Base-by-base conservation (phyloP, 2,888 invertebrate species). In the Crematogaster levior region DNA sequence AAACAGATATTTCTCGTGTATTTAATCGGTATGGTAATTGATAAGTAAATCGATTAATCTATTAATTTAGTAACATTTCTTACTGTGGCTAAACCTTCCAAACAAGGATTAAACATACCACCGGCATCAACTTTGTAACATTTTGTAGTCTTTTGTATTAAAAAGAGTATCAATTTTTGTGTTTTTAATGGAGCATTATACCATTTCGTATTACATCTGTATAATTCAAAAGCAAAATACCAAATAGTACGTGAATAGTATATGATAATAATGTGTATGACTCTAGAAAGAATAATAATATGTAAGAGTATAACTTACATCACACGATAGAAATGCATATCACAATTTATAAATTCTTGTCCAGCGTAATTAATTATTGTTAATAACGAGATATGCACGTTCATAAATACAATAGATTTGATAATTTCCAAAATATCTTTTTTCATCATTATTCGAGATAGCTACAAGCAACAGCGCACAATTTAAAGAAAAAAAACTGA, bases 31-130 rank as follows among this genome's bases (percentile, higher is more conserved):
- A 65, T 4, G 9, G 7, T 37, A 1, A 24, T 37, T 61, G 7
- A 37, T 61, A 21, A 37, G 7, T 6, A 7, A 66, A 46, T 46
- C 0, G n/a, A 66, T 48, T 70, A 65, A 53, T 56, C 0, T 2
- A 15, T 61, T 24, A 24, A 48, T 40, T 27, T n/a, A 61, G 6
- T 15, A 60, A n/a, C 1, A 73, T 73, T 40, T 37, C 68, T 74
- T 81, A 83, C 81, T 60, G 61, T 51, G 3, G 68, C 27, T 21
- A 74, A 68, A 48, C 81, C 74, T 68, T 84, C 66, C 9, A 81
- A 37, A 15, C 46, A 74, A 0, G 68, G 60, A 56, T 0, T 27
- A n/a, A 68, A 74, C 37, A 84, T 15, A 61, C 68, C 60, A 51
- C 18, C 66, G 1, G 74, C 51, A 21, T 24, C 46, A 15, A 81